Evolutionary conservation across 2,113 vertebrate species (phyloP).

Genomic region (Triplophysa tibetana): DNA sequence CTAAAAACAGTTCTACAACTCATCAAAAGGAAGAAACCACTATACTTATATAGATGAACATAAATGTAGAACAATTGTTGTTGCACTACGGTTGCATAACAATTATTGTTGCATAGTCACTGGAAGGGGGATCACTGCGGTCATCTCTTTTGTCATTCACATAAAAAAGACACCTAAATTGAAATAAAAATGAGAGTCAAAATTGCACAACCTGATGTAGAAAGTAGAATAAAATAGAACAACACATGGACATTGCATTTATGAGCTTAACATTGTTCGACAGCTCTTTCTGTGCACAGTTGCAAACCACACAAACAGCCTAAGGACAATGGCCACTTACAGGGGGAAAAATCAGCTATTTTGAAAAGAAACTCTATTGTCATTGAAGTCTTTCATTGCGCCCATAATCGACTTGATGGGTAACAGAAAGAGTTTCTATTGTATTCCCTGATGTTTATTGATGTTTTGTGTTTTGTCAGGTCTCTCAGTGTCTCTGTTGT

Average conservation of each 20-base stretch:
- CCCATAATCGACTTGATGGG: slow-evolving; percentile 11
- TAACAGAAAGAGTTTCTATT: slow-evolving; percentile 22
- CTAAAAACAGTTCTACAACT: background rate
- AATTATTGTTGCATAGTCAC: background rate
- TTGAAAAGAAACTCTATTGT: background rate
- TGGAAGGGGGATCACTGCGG: background rate
- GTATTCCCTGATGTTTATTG: slow-evolving; percentile 15
- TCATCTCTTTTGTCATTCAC: background rate
- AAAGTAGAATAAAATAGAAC: background rate
- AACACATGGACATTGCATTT: background rate
- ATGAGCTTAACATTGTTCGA: background rate
- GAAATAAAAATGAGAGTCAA: background rate
- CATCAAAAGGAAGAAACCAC: slow-evolving; percentile 8
- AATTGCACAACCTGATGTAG: background rate
- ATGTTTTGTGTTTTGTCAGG: slow-evolving; percentile 31
- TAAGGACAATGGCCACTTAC: background rate
- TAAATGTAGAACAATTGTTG: slow-evolving; percentile 1
- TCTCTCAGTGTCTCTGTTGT: slow-evolving; percentile 60
- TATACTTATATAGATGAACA: background rate
- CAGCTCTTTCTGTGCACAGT: background rate
- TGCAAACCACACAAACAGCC: background rate
- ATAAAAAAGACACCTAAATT: background rate
- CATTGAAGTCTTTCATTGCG: slow-evolving; percentile 20
- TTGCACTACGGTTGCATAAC: background rate
- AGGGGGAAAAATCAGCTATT: background rate